Conservation (phyloP, 53 echinoderm and acorn worm genomes). For the Zoroaster sp. region DNA sequence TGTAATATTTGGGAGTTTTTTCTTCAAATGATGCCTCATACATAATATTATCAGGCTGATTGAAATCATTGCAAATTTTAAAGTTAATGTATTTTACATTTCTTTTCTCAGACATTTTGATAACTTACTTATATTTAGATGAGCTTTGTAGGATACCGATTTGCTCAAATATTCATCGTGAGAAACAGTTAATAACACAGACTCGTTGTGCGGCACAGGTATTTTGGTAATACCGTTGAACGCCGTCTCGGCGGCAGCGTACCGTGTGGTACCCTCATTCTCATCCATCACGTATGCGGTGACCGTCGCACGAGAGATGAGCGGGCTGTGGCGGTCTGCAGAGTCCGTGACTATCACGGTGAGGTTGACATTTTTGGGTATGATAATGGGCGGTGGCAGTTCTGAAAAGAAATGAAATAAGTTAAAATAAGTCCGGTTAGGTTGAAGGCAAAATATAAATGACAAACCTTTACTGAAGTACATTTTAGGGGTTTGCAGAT, state of each 20-base stretch:
- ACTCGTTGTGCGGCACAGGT: constrained; percentile 78
- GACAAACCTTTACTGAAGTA: too few relatives aligned
- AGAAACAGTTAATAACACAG: constrained; percentile 62
- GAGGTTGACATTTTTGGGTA: constrained; percentile 67
- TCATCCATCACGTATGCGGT: constrained; percentile 53
- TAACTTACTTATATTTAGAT: not conserved
- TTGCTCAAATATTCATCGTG: constrained; percentile 1
- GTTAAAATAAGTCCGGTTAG: too few relatives aligned
- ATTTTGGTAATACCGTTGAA: constrained; percentile 66
- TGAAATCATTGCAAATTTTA: too few relatives aligned
- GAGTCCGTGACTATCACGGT: constrained; percentile 61
- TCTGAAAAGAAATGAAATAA: constrained; percentile 18
- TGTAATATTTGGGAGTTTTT: too few relatives aligned
- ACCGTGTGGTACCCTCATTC: constrained; percentile 35
- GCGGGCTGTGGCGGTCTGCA: not conserved
- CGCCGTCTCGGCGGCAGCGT: constrained; percentile 57
- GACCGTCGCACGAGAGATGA: constrained; percentile 26
- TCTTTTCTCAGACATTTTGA: not conserved
- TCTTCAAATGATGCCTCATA: too few relatives aligned
- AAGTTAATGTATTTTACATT: not conserved
- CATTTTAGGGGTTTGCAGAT: too few relatives aligned
- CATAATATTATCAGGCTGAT: too few relatives aligned
- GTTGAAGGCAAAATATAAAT: too few relatives aligned
- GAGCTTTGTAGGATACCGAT: constrained; percentile 33
- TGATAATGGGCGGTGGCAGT: constrained; percentile 52